These are phyloP conservation scores for Bombus sylvicola DNA, from an alignment of 1,140 invertebrate species.

Conservation along the genomic window DNA sequence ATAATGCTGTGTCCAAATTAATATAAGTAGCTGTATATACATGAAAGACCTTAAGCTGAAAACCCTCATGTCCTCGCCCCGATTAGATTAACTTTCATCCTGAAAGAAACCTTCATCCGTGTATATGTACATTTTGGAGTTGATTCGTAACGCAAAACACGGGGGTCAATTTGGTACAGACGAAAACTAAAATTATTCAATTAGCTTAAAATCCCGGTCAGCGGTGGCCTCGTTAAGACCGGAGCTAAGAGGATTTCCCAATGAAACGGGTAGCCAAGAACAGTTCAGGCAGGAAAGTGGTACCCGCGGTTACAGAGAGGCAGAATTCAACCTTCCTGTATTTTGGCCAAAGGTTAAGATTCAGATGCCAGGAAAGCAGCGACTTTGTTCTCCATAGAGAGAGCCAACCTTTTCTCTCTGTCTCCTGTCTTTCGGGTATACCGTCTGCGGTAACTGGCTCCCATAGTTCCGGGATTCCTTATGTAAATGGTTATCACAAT, in stretches of 20 bases:
- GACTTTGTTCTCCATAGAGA: constrained; percentile 30
- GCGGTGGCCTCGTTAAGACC: constrained; percentile 72
- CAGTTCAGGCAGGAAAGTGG: constrained; percentile 44
- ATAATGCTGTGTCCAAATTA: too few relatives aligned
- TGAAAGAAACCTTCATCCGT: not conserved
- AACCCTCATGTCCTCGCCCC: rapidly evolving
- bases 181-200: constrained; percentile 76
- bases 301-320: not conserved
- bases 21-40: not conserved
- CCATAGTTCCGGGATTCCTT: constrained; percentile 68
- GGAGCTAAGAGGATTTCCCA: constrained; percentile 74
- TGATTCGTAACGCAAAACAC: constrained; percentile 35
- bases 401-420: constrained; percentile 14
- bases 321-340: constrained; percentile 18
- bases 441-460: constrained; percentile 66
- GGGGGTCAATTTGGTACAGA: constrained; percentile 30
- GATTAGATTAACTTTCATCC: not conserved
- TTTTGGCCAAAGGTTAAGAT: constrained; percentile 41
- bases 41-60: not conserved
- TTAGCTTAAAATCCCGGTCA: constrained; percentile 74
- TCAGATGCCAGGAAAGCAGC: constrained; percentile 25
- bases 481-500: constrained; percentile 76
- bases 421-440: constrained; percentile 12
- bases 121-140: not conserved
- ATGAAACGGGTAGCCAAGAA: constrained; percentile 53